Base-by-base conservation (phyloP, 2,113 vertebrate genomes). In the Helogale parvula region DNA sequence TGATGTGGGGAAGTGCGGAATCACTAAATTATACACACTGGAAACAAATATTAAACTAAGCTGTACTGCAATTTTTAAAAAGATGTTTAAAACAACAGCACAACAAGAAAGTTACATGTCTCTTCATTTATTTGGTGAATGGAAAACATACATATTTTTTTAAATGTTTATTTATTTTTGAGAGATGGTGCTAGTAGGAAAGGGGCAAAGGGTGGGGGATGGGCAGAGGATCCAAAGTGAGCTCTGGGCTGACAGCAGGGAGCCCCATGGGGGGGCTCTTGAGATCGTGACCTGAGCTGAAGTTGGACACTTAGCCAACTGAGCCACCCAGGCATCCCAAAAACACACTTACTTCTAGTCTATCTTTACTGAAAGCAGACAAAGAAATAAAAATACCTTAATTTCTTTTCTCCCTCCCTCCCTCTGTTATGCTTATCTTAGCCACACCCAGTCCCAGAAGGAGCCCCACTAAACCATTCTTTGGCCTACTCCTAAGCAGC, bases 301-400 rank as follows among this genome's bases (percentile, higher is more conserved):
- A 60, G 57, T 23, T 19, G 8, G 57, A 60, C 8, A 23, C 52
- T 54, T 16, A 54, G 17, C 14, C 52, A 54, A 15, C 57, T 60
- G 57, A 60, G 57, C 21, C 57, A 3, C 57, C 57, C 21, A 60
- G 57, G 57, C 57, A 23, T 21, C 57, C 57, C 8, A 16, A 17
- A 54, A 54, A 54, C 52, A 54, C 5, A 54, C 52, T 54, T 96
- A 57, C 89, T 95, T 93, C 57, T 83, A 47, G 50, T 91, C 47
- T 35, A 4, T 92, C 27, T 96, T 93, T 89, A 83, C 16, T 93
- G 21, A 90, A 94, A 95, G 31, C 7, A 96, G 50, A 80, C 31
- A 96, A 90, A 95, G 8, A 90, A 93, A 87, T 84, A 90, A 76
- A 93, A 77, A 57, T 89, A 21, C 63, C 21, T 90, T 80, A 65